Conservation (phyloP, 1,140 invertebrate species). For the Calephelis virginiensis region DNA sequence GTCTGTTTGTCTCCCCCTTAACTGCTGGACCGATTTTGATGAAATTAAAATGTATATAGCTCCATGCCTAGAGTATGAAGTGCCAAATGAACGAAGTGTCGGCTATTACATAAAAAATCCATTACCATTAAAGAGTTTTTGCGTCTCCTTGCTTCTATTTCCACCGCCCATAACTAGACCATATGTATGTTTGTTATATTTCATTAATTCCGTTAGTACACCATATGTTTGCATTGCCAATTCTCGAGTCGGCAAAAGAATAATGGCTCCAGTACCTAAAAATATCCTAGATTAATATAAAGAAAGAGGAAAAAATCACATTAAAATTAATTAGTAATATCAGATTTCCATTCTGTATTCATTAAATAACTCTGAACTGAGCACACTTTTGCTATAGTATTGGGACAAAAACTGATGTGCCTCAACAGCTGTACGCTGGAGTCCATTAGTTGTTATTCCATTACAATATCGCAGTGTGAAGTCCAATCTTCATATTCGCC, state of each 20-base stretch:
- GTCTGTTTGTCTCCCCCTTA: no score
- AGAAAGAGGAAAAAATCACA: neutral
- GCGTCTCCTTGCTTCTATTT: slow-evolving; percentile 91
- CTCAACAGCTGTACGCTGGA: slow-evolving; percentile 59
- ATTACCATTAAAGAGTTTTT: slow-evolving; percentile 83
- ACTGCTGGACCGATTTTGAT: no score
- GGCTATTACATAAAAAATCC: neutral
- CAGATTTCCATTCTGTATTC: neutral
- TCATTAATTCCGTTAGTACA: slow-evolving; percentile 94
- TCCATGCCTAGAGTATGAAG: no score
- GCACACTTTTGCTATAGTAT: slow-evolving; percentile 37
- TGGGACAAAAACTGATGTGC: slow-evolving; percentile 47
- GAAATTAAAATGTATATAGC: no score
- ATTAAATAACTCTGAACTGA: slow-evolving; percentile 40
- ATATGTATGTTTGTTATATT: slow-evolving; percentile 88
- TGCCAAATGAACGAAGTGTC: no score
- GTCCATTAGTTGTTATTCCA: slow-evolving; percentile 42
- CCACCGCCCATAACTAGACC: slow-evolving; percentile 96
- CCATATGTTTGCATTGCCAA: slow-evolving; percentile 98
- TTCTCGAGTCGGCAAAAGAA: slow-evolving; percentile 97
- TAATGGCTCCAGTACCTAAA: slow-evolving; percentile 84
- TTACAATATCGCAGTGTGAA: slow-evolving; percentile 40
- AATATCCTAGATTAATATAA: neutral
- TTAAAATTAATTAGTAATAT: neutral
- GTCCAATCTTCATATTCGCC: slow-evolving; percentile 72